A percentile compares a stretch with the other conserved stretches of the same genome.
Evolutionary conservation across 2,888 invertebrate species (phyloP).

Genomic region (Cosmia pyralina): DNA sequence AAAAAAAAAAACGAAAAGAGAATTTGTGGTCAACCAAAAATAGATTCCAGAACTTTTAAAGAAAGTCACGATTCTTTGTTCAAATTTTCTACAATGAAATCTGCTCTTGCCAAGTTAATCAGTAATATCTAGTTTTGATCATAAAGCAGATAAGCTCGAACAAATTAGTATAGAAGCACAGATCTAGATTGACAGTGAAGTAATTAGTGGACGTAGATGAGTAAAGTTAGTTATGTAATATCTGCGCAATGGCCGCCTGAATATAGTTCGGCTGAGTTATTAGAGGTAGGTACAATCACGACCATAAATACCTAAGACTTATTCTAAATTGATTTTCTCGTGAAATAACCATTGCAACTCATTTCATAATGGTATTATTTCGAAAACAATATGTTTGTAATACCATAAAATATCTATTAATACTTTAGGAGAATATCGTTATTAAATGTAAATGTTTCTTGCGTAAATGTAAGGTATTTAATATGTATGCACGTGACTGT

Average conservation of each 20-base stretch:
- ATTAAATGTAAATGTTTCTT: not conserved
- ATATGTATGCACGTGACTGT: not conserved
- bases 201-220: constrained; percentile 50
- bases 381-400: not conserved
- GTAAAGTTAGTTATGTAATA: constrained; percentile 47
- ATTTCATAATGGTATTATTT: not conserved
- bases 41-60: too few relatives aligned
- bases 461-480: not conserved
- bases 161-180: not conserved
- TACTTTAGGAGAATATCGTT: not conserved
- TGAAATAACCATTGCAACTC: not conserved
- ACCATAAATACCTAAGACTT: not conserved
- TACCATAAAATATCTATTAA: not conserved
- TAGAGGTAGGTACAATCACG: constrained; percentile 4
- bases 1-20: too few relatives aligned
- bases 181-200: constrained; percentile 35
- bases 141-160: constrained; percentile 3
- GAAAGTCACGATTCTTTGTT: too few relatives aligned
- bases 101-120: too few relatives aligned
- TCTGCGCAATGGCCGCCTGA: constrained; percentile 34
- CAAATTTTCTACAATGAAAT: too few relatives aligned
- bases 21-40: too few relatives aligned
- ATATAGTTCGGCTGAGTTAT: constrained; percentile 41
- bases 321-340: not conserved
- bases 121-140: not conserved